These are phyloP conservation scores for Microcebus murinus DNA, from an alignment of 2,113 vertebrate genomes.

Conservation along the genomic window DNA sequence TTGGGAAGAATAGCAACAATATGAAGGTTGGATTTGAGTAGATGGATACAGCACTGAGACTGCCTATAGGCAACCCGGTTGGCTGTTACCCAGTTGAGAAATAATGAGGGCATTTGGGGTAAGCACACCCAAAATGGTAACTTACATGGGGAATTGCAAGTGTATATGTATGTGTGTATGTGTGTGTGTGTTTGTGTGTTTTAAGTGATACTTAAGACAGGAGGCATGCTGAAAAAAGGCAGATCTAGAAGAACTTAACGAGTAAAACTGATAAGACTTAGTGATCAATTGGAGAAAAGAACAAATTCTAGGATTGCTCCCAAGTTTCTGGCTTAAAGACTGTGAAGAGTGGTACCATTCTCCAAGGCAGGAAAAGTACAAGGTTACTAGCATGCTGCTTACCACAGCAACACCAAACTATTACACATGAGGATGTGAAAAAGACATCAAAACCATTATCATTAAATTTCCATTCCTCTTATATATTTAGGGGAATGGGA, in stretches of 20 bases:
- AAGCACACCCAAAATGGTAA: not conserved
- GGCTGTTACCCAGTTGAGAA: not conserved
- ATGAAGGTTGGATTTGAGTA: not conserved
- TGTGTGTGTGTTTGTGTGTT: not conserved
- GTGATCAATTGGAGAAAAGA: not conserved
- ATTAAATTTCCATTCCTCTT: not conserved
- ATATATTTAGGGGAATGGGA: not conserved
- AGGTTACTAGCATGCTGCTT: not conserved
- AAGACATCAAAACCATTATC: not conserved
- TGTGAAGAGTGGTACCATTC: not conserved
- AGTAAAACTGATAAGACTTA: not conserved
- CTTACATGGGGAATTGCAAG: not conserved
- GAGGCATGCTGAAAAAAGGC: not conserved
- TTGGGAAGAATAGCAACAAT: not conserved
- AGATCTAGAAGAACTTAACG: not conserved
- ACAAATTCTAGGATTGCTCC: not conserved
- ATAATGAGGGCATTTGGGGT: not conserved
- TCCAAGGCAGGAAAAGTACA: not conserved
- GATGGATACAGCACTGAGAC: not conserved
- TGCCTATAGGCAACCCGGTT: not conserved
- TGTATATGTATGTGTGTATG: rapidly evolving
- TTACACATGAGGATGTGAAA: not conserved
- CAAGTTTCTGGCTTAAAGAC: not conserved
- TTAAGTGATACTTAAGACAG: not conserved
- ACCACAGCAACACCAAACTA: not conserved